Conservation (phyloP, 1,140 invertebrate species). For the Caerostris extrusa region DNA sequence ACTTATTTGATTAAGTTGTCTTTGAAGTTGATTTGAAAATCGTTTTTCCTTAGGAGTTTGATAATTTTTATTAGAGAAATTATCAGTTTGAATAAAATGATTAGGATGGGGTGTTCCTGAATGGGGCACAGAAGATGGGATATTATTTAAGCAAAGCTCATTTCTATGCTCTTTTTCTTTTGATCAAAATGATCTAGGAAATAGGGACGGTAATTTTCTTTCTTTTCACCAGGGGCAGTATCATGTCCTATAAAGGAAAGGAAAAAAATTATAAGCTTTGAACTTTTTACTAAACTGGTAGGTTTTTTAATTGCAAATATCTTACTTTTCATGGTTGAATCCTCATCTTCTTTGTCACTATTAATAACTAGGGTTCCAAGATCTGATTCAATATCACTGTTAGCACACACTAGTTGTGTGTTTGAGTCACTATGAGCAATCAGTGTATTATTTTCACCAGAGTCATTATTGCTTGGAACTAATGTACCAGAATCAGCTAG, state of each 20-base stretch:
- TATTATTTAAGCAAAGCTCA: slow-evolving; percentile 68
- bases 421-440: slow-evolving; percentile 71
- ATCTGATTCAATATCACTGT: slow-evolving; percentile 79
- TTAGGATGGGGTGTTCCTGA: slow-evolving; percentile 75
- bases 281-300: neutral
- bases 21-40: slow-evolving; percentile 75
- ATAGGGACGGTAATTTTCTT: slow-evolving; percentile 79
- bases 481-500: slow-evolving; percentile 74
- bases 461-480: slow-evolving; percentile 75
- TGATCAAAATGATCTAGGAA: slow-evolving; percentile 79
- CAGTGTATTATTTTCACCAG: slow-evolving; percentile 70
- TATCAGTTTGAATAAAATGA: slow-evolving; percentile 72
- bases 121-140: slow-evolving; percentile 19
- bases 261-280: neutral
- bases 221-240: slow-evolving; percentile 76
- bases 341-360: slow-evolving; percentile 79
- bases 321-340: slow-evolving; percentile 78
- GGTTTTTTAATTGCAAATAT: neutral
- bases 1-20: slow-evolving; percentile 76
- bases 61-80: slow-evolving; percentile 19
- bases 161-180: slow-evolving; percentile 77
- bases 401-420: slow-evolving; percentile 57
- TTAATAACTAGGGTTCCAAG: slow-evolving; percentile 80
- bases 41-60: slow-evolving; percentile 58
- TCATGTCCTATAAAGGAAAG: slow-evolving; percentile 72